Percentiles rank a stretch among this genome's conserved stretches.
Conservation (phyloP, 2,888 invertebrate species). For the Criorhina ranunculi region DNA sequence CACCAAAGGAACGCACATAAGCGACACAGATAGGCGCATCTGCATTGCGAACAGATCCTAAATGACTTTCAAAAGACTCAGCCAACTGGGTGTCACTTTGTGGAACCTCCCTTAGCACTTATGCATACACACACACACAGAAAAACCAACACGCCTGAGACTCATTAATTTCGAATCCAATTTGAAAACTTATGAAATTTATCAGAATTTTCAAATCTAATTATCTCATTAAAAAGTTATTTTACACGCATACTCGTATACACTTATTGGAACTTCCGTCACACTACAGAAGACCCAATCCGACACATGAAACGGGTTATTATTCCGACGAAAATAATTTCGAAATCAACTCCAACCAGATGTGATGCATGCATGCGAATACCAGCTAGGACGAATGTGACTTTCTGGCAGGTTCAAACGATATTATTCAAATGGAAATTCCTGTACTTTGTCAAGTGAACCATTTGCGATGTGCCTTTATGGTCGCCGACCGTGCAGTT, state of each 20-base stretch:
- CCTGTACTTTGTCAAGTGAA: conserved; percentile 65
- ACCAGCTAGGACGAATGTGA: conserved; percentile 45
- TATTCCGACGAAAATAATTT: conserved; percentile 63
- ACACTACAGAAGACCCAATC: conserved; percentile 45
- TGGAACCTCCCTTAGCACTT: conserved; percentile 4
- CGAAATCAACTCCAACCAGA: conserved; percentile 52
- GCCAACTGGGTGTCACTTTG: conserved; percentile 57
- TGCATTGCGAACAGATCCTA: conserved; percentile 30
- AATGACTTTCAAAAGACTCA: conserved; percentile 54
- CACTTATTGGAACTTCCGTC: conserved; percentile 43
- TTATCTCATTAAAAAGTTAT: conserved; percentile 84
- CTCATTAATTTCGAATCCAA: conserved; percentile 75
- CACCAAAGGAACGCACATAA: conserved; percentile 10
- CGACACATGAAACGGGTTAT: conserved; percentile 55
- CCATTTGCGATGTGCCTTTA: conserved; percentile 30
- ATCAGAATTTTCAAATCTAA: conserved; percentile 76
- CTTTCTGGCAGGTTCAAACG: conserved; percentile 57
- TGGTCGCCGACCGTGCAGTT: conserved; percentile 3
- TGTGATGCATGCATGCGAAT: conserved; percentile 26
- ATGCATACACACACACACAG: conserved; percentile 12
- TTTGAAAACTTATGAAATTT: conserved; percentile 76
- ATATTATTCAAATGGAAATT: conserved; percentile 67
- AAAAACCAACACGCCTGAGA: conserved; percentile 43
- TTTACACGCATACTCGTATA: conserved; percentile 79
- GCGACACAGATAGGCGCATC: conserved; percentile 39